phyloP scores from a whole-genome alignment of 2,888 invertebrate genomes.

The Mechanitis messenoides region DNA sequence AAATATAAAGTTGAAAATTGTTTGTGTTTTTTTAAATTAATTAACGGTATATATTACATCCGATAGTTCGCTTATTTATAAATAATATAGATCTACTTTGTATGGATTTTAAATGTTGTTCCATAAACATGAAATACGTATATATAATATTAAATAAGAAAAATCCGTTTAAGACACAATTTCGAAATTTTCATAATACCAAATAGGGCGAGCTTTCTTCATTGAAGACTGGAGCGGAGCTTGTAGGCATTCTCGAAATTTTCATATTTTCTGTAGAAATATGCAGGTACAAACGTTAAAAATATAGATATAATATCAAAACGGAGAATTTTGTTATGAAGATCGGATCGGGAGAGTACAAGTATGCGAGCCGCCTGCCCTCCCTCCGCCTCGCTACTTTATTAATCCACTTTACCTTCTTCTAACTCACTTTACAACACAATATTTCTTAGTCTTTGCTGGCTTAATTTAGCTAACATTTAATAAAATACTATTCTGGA shows the following conservation, averaged over 20 bases:
- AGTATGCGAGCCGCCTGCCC: constrained; percentile 46
- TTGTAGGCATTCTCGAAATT: constrained; percentile 73
- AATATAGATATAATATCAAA: constrained; percentile 78
- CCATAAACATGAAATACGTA: not conserved
- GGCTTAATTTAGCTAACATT: no score
- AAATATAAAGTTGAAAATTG: no score
- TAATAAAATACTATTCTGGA: no score
- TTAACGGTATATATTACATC: no score
- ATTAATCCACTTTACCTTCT: constrained; percentile 38
- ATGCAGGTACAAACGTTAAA: constrained; percentile 76
- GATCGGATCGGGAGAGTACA: constrained; percentile 74
- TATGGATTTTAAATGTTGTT: no score
- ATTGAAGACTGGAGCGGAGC: constrained; percentile 58
- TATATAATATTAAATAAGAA: constrained; percentile 3
- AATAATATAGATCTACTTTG: no score
- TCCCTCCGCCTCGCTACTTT: constrained; percentile 43
- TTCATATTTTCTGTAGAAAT: constrained; percentile 78
- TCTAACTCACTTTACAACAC: constrained; percentile 16
- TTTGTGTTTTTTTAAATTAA: no score
- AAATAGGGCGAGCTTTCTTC: constrained; percentile 58
- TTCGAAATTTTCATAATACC: constrained; percentile 62
- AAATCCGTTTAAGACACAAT: constrained; percentile 4
- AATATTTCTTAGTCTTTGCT: constrained; percentile 25
- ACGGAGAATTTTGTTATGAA: constrained; percentile 77
- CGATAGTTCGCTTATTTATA: no score